These are phyloP conservation scores for Sesamia nonagrioides DNA, from an alignment of 1,140 invertebrate genomes.

Conservation along the genomic window DNA sequence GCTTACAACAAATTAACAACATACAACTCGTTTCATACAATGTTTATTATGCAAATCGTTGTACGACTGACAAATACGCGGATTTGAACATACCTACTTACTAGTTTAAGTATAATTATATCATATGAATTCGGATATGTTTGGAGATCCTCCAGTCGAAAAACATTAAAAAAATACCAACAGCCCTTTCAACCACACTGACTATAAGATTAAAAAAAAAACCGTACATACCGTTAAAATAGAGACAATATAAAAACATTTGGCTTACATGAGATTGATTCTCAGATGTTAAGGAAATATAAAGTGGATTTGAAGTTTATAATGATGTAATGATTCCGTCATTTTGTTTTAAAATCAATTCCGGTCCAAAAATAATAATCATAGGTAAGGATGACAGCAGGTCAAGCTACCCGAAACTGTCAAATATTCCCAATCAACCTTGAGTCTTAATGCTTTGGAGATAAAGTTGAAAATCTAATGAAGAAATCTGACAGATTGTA, in stretches of 20 bases:
- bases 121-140: slow-evolving; percentile 27
- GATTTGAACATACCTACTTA: no score
- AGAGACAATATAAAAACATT: background rate
- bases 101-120: slow-evolving; percentile 25
- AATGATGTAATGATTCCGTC: background rate
- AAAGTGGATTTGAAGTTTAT: background rate
- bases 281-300: background rate
- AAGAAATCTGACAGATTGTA: no score
- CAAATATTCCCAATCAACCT: no score
- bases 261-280: background rate
- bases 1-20: background rate
- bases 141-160: background rate
- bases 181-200: background rate
- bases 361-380: background rate
- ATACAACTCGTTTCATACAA: background rate
- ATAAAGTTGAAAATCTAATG: no score
- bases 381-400: no score
- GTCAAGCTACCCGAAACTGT: no score
- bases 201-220: background rate
- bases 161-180: background rate
- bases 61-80: no score
- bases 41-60: slow-evolving; percentile 19
- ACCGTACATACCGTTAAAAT: background rate
- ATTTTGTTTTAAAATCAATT: background rate
- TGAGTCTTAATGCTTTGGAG: no score